Percentiles rank a stretch among this genome's conserved stretches.
These are phyloP conservation scores for Ptychochromis oligacanthus DNA, from an alignment of 2,113 vertebrate genomes.

Conservation along the genomic window DNA sequence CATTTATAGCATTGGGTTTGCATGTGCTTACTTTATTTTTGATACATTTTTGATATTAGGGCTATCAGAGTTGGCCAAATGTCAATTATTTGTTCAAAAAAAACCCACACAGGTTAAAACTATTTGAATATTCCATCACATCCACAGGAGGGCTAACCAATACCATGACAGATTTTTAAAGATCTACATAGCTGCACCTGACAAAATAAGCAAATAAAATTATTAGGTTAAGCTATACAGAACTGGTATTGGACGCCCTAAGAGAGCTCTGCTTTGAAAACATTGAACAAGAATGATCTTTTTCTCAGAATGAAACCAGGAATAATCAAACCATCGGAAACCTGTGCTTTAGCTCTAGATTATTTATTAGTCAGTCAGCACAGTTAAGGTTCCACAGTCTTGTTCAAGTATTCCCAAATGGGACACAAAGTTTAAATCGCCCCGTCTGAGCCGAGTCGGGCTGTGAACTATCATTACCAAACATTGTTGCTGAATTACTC, in stretches of 20 bases:
- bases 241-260: not conserved
- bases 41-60: not conserved
- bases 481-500: not conserved
- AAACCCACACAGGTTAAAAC: not conserved
- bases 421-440: not conserved
- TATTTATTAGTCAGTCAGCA: not conserved
- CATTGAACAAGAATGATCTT: not conserved
- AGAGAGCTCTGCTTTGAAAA: not conserved
- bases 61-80: not conserved
- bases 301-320: not conserved
- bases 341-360: not conserved
- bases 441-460: not conserved
- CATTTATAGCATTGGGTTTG: not conserved
- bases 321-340: not conserved
- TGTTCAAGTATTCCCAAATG: not conserved
- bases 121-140: not conserved
- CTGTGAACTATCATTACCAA: not conserved
- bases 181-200: not conserved
- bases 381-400: not conserved
- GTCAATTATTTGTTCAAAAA: not conserved
- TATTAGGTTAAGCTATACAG: not conserved
- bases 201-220: not conserved
- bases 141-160: constrained; percentile 3
- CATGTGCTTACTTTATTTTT: not conserved
- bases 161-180: not conserved